Percentiles rank a stretch among this genome's conserved stretches.
Conservation (phyloP, 2,888 invertebrate genomes). For the Cantharis nigra region DNA sequence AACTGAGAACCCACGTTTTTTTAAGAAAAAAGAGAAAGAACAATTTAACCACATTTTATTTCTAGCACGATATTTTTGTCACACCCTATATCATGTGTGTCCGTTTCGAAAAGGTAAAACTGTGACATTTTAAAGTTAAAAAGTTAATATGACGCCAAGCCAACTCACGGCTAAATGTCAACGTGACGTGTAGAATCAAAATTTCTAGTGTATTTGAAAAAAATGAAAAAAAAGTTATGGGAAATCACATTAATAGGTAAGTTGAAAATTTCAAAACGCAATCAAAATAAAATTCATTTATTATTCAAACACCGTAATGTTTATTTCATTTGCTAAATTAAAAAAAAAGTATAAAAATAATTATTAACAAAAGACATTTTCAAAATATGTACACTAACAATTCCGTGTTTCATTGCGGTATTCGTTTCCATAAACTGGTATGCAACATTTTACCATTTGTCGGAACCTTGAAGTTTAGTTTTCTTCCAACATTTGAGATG, state of each 20-base stretch:
- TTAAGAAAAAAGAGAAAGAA: too few relatives aligned
- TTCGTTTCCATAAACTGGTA: background rate
- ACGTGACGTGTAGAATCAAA: conserved; percentile 11
- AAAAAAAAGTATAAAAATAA: conserved; percentile 33
- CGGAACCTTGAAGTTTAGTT: background rate
- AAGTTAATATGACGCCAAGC: background rate
- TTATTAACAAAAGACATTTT: conserved; percentile 6
- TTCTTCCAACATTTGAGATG: background rate
- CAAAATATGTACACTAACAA: background rate
- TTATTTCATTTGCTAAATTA: conserved; percentile 20
- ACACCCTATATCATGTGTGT: background rate
- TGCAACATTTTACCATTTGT: background rate
- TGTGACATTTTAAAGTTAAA: background rate
- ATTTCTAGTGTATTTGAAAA: conserved; percentile 23
- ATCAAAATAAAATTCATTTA: background rate
- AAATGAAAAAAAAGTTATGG: conserved; percentile 27
- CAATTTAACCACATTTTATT: too few relatives aligned
- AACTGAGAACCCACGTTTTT: too few relatives aligned
- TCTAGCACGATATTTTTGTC: background rate
- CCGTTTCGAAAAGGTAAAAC: background rate
- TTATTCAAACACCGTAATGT: conserved; percentile 30
- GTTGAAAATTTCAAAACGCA: background rate
- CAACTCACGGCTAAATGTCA: background rate
- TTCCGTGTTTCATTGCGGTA: background rate
- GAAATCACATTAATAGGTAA: conserved; percentile 25